These are phyloP conservation scores for Carlito syrichta DNA, from an alignment of 2,113 vertebrate species.

Conservation along the genomic window DNA sequence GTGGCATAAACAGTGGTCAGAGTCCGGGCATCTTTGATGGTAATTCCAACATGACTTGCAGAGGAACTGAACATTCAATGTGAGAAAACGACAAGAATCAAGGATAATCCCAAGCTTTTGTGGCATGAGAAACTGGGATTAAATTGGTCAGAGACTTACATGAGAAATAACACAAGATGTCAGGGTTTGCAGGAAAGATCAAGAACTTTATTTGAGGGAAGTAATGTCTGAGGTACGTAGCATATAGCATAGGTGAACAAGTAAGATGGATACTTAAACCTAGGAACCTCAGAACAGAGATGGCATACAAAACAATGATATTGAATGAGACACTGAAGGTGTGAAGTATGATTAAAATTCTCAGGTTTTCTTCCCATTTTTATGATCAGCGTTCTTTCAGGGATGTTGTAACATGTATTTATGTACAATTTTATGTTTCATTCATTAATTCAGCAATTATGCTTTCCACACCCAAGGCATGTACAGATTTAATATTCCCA, in stretches of 20 bases:
- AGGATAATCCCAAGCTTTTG: neutral
- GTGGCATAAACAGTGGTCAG: no score
- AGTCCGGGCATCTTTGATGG: neutral
- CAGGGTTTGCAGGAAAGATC: no score
- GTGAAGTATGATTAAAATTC: neutral
- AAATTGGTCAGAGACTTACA: neutral
- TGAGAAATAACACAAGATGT: neutral
- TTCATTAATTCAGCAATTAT: neutral
- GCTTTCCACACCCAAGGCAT: neutral
- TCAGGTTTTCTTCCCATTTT: neutral
- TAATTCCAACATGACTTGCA: no score
- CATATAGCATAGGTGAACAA: no score
- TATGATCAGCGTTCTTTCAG: neutral
- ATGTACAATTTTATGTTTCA: neutral
- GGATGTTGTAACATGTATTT: no score
- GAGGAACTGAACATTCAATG: neutral
- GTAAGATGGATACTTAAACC: neutral
- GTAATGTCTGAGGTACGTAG: no score
- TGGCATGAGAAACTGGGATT: neutral
- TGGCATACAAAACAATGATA: accelerated
- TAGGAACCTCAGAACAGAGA: neutral
- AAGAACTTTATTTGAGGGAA: neutral
- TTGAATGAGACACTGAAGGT: neutral
- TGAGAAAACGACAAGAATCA: neutral
- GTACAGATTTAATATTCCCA: accelerated